phyloP scores from a whole-genome alignment of 2,113 vertebrate species.

The Damaliscus lunatus region DNA sequence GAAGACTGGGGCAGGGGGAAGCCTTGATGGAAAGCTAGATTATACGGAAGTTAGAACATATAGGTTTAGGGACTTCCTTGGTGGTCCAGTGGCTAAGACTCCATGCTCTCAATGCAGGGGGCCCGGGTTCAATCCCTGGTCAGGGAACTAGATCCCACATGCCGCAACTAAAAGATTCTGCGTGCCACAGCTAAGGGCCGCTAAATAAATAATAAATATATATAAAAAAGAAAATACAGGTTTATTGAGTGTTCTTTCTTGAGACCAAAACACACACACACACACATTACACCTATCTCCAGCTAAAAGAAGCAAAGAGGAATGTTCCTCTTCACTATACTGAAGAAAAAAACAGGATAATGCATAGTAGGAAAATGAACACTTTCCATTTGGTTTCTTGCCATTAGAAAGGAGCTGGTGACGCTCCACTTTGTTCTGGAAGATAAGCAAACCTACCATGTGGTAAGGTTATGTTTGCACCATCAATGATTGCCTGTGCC shows the following conservation, averaged over 20 bases:
- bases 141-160: background rate
- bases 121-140: background rate
- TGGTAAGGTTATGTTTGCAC: constrained; percentile 96
- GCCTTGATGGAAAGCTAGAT: background rate
- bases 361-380: background rate
- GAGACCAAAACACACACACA: background rate
- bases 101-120: background rate
- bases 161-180: background rate
- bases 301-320: background rate
- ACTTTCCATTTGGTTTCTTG: background rate
- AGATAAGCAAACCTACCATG: constrained; percentile 86
- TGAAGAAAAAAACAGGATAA: background rate
- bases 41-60: background rate
- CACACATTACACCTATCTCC: background rate
- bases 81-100: background rate
- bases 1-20: background rate
- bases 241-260: constrained; percentile 1
- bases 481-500: constrained; percentile 97
- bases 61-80: background rate
- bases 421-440: background rate
- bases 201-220: background rate
- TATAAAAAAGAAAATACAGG: background rate
- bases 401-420: background rate
- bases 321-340: background rate
- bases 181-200: background rate